phyloP scores from a whole-genome alignment of 2,113 vertebrate species.

The Ochotona princeps region DNA sequence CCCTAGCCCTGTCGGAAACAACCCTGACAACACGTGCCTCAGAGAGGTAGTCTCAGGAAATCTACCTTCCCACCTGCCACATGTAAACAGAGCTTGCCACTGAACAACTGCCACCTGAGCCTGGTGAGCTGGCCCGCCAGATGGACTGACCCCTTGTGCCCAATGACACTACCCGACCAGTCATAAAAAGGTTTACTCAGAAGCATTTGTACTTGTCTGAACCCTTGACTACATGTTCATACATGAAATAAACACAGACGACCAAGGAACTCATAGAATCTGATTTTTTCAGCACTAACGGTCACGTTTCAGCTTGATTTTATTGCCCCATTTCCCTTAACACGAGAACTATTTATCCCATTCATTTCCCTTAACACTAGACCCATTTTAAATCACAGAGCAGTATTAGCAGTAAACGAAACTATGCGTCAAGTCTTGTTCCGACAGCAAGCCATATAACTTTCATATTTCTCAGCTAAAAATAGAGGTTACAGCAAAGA shows the following conservation, averaged over 20 bases:
- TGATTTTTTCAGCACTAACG: not conserved
- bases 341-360: not conserved
- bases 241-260: not conserved
- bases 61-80: too few relatives aligned
- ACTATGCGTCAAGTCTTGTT: not conserved
- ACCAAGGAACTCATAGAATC: not conserved
- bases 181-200: not conserved
- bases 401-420: not conserved
- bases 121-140: too few relatives aligned
- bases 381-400: not conserved
- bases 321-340: not conserved
- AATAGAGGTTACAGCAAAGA: slow-evolving; percentile 1
- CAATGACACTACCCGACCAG: not conserved
- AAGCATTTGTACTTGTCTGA: not conserved
- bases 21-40: too few relatives aligned
- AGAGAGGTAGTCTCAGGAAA: too few relatives aligned
- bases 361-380: not conserved
- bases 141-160: too few relatives aligned
- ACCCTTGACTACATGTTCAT: not conserved
- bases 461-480: slow-evolving; percentile 41
- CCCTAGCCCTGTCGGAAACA: too few relatives aligned
- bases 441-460: not conserved
- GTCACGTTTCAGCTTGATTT: not conserved
- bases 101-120: too few relatives aligned
- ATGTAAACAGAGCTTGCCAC: too few relatives aligned